These are phyloP conservation scores for Pammene aurita DNA, from an alignment of 2,888 invertebrate genomes.

Conservation along the genomic window DNA sequence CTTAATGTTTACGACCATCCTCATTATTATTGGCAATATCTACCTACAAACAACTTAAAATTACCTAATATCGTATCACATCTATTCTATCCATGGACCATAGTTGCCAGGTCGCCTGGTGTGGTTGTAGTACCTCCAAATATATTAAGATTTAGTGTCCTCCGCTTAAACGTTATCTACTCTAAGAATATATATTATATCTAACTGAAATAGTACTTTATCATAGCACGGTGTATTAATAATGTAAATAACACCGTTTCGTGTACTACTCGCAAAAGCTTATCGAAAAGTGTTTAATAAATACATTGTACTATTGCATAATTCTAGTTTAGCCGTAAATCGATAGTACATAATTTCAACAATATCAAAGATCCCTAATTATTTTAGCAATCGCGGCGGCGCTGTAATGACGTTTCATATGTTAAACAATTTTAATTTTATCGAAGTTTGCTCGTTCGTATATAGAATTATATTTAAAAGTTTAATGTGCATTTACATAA, in stretches of 20 bases:
- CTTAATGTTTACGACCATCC: slow-evolving; percentile 18
- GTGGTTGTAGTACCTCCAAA: slow-evolving; percentile 75
- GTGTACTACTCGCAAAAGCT: slow-evolving; percentile 68
- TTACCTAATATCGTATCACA: slow-evolving; percentile 25
- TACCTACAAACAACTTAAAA: slow-evolving; percentile 40
- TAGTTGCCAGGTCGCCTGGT: slow-evolving; percentile 72
- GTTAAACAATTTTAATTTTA: slow-evolving; percentile 83
- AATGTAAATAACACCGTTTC: slow-evolving; percentile 70
- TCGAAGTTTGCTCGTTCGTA: slow-evolving; percentile 82
- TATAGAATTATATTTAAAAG: slow-evolving; percentile 82
- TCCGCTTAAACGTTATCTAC: slow-evolving; percentile 64
- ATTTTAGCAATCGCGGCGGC: slow-evolving; percentile 59
- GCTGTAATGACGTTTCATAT: slow-evolving; percentile 75
- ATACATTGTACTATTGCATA: slow-evolving; percentile 63
- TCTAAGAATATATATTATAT: slow-evolving; percentile 65
- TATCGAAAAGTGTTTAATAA: slow-evolving; percentile 65
- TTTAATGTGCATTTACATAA: slow-evolving; percentile 74
- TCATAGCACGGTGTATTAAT: slow-evolving; percentile 63
- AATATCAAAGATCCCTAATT: slow-evolving; percentile 78
- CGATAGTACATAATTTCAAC: slow-evolving; percentile 80
- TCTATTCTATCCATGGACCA: slow-evolving; percentile 45
- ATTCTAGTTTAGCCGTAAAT: slow-evolving; percentile 77
- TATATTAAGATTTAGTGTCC: slow-evolving; percentile 66
- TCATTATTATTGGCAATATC: slow-evolving; percentile 38
- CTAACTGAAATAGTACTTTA: slow-evolving; percentile 53